phyloP scores from a whole-genome alignment of 2,797 vertebrate genomes.

The Choloepus didactylus region DNA sequence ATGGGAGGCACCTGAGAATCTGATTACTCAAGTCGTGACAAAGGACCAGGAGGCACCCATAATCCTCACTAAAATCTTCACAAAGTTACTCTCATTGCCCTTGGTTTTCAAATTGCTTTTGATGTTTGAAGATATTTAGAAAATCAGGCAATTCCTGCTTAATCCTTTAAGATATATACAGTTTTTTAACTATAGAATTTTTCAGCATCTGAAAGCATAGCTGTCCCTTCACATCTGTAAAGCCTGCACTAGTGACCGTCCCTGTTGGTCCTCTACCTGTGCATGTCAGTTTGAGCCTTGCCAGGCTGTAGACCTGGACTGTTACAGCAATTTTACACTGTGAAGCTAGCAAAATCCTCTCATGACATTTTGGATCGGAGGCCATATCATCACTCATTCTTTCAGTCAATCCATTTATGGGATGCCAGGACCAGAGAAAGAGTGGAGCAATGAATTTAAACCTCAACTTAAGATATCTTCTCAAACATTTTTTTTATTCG shows the following conservation, averaged over 20 bases:
- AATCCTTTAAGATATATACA: background rate
- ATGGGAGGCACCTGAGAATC: background rate
- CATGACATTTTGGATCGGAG: too few species aligned
- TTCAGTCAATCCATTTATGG: background rate
- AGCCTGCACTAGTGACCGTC: background rate
- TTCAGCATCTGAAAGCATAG: too few species aligned
- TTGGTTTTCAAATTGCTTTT: constrained; percentile 13
- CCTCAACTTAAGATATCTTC: background rate
- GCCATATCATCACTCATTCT: too few species aligned
- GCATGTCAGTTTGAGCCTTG: background rate
- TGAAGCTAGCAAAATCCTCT: background rate
- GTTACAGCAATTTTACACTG: background rate
- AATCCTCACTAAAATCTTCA: constrained; percentile 23
- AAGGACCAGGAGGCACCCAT: background rate
- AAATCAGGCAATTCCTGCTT: background rate
- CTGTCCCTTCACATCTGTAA: constrained; percentile 23
- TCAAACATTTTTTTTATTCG: background rate
- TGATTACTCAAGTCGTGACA: background rate
- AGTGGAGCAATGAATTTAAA: background rate
- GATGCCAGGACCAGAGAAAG: background rate
- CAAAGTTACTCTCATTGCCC: background rate
- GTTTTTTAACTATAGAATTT: background rate
- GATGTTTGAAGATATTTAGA: background rate
- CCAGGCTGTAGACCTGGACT: background rate
- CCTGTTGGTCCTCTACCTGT: background rate